phyloP scores from a whole-genome alignment of 2,888 invertebrate species.

The Venusia cambrica region DNA sequence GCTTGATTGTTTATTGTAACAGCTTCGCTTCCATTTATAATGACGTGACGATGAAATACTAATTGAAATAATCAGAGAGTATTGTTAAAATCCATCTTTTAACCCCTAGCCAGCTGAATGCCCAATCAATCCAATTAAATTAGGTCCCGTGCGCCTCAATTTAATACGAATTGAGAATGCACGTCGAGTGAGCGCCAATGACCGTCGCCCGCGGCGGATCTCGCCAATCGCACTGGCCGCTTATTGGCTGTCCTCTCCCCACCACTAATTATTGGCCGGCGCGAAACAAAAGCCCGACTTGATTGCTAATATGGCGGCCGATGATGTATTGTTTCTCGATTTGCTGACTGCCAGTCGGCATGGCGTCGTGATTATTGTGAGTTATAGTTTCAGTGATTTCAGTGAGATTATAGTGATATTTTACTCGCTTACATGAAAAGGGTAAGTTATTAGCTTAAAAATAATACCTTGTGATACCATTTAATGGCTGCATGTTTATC shows the following conservation, averaged over 20 bases:
- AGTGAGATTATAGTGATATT: no score
- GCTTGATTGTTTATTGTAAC: no score
- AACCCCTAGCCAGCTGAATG: conserved; percentile 35
- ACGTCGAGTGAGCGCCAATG: conserved; percentile 49
- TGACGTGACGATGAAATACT: no score
- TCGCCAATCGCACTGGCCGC: conserved; percentile 33
- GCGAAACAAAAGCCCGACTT: conserved; percentile 53
- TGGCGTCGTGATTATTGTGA: conserved; percentile 46
- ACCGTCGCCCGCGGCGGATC: conserved; percentile 38
- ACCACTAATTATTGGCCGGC: conserved; percentile 63
- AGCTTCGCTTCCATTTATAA: no score
- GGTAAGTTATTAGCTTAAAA: no score
- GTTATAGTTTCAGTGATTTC: conserved; percentile 26
- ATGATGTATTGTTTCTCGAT: conserved; percentile 46
- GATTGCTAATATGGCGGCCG: conserved; percentile 59
- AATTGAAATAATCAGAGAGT: conserved; percentile 18
- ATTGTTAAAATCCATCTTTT: conserved; percentile 27
- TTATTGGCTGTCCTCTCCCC: conserved; percentile 55
- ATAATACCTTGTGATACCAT: no score
- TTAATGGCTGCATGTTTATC: no score
- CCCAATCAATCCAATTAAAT: conserved; percentile 63
- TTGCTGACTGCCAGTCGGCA: conserved; percentile 53
- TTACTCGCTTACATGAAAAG: no score
- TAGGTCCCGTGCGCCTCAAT: conserved; percentile 40
- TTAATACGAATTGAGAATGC: conserved; percentile 45